phyloP scores from a whole-genome alignment of 2,888 invertebrate genomes.

The Micropterix aruncella region DNA sequence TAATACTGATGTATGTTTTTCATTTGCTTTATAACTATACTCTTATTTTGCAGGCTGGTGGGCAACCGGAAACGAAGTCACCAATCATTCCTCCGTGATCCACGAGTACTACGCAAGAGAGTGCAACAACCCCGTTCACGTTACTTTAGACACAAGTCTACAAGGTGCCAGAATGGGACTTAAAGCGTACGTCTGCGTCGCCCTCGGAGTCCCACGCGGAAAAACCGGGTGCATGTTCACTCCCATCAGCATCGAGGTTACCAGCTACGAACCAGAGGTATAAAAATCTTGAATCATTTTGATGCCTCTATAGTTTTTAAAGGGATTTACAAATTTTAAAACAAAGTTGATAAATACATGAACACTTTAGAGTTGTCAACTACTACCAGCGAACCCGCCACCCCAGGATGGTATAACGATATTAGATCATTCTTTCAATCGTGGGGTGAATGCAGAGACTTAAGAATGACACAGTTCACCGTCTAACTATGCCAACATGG shows the following conservation, averaged over 20 bases:
- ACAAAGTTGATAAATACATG: too few species aligned
- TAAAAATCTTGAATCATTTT: too few species aligned
- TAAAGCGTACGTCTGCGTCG: slow-evolving; percentile 85
- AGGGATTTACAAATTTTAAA: too few species aligned
- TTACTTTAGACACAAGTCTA: slow-evolving; percentile 89
- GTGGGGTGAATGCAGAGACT: too few species aligned
- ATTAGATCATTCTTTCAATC: too few species aligned
- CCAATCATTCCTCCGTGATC: slow-evolving; percentile 92
- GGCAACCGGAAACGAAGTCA: slow-evolving; percentile 96
- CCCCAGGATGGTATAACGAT: too few species aligned
- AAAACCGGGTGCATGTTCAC: slow-evolving; percentile 95
- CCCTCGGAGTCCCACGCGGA: slow-evolving; percentile 87
- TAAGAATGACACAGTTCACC: too few species aligned
- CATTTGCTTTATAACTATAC: neutral
- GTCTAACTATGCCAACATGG: too few species aligned
- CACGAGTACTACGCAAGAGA: slow-evolving; percentile 95
- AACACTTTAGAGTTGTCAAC: too few species aligned
- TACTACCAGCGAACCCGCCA: too few species aligned
- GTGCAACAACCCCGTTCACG: slow-evolving; percentile 86
- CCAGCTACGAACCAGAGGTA: slow-evolving; percentile 88
- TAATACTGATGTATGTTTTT: too few species aligned
- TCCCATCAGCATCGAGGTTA: slow-evolving; percentile 79
- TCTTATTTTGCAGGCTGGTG: slow-evolving; percentile 61
- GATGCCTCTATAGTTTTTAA: too few species aligned
- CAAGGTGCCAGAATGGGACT: slow-evolving; percentile 83